These are phyloP conservation scores for Diadema setosum DNA, from an alignment of 35 echinoderm and acorn worm species.

Conservation along the genomic window DNA sequence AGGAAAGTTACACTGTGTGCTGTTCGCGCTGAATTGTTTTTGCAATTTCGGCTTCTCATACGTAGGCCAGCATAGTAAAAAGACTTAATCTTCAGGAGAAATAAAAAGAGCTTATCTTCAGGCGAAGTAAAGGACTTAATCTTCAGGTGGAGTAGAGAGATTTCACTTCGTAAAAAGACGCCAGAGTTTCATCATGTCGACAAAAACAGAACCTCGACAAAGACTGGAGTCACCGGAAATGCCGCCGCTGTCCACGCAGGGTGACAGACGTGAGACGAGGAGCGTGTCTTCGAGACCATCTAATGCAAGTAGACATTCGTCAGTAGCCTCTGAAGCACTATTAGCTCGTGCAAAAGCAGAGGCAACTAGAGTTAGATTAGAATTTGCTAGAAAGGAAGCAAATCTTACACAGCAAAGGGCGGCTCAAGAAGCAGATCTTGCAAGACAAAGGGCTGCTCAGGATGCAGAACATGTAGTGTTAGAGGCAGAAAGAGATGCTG, in stretches of 20 bases:
- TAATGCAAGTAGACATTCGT: neutral
- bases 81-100: no score
- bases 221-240: neutral
- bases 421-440: neutral
- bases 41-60: no score
- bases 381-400: neutral
- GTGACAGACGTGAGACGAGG: no score
- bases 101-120: no score
- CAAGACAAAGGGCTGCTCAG: neutral
- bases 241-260: no score
- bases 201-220: neutral
- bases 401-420: neutral
- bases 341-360: neutral
- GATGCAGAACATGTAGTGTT: no score
- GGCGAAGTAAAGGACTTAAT: no score
- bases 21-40: no score
- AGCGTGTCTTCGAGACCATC: no score
- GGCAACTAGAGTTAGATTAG: neutral
- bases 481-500: no score
- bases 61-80: neutral
- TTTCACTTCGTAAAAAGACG: neutral
- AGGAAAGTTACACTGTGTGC: no score
- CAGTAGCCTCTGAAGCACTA: neutral
- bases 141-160: no score
- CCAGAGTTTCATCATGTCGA: neutral